Percentiles rank a stretch among this genome's conserved stretches.
These are phyloP conservation scores for Idaea straminata DNA, from an alignment of 2,888 invertebrate species.

Conservation along the genomic window DNA sequence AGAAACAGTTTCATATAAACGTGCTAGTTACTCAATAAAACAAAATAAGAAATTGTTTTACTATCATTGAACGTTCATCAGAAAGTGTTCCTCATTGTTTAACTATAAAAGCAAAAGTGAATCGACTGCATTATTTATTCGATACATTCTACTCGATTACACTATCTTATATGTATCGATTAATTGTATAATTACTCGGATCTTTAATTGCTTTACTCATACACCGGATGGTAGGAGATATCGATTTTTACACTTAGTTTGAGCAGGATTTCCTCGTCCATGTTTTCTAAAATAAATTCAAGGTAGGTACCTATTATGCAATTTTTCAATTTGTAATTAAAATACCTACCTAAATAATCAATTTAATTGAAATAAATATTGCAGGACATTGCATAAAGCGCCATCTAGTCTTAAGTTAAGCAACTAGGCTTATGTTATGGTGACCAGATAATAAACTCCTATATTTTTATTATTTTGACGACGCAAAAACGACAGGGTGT, in stretches of 20 bases:
- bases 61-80: not conserved
- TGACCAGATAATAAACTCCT: too few species aligned
- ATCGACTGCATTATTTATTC: not conserved
- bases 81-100: not conserved
- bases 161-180: too few species aligned
- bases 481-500: too few species aligned
- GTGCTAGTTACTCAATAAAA: not conserved
- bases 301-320: too few species aligned
- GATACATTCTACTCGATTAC: not conserved
- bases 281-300: not conserved
- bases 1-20: not conserved
- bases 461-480: too few species aligned
- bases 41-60: not conserved
- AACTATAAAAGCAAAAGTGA: slow-evolving; percentile 4
- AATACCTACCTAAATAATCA: too few species aligned
- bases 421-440: too few species aligned
- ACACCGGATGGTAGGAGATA: not conserved
- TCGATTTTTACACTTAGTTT: not conserved
- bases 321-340: too few species aligned
- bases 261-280: not conserved
- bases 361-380: too few species aligned
- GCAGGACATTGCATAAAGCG: too few species aligned
- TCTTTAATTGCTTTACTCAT: not conserved
- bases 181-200: too few species aligned
- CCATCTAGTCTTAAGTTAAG: too few species aligned